Base-by-base conservation (phyloP, 2,797 vertebrate genomes). In the Pantherophis alleghaniensis region DNA sequence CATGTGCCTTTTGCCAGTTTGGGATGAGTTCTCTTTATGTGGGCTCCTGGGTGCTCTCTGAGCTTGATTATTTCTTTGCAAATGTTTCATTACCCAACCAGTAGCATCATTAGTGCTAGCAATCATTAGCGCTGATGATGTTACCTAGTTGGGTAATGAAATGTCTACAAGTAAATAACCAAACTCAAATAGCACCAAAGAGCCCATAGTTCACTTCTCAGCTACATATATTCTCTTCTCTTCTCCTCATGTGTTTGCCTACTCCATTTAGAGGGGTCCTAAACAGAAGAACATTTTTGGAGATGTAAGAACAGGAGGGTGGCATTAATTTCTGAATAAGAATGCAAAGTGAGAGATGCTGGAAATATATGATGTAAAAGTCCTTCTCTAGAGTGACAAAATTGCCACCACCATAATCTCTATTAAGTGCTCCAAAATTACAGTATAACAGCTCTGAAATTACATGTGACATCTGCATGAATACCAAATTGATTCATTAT, bases 391-490 rank as follows among this genome's bases (percentile, higher is more conserved):
- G 93, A 93, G 91, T 89, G 94, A 94, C 91, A 96, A 94, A 97
- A 95, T 95, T 96, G 92, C 90, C n/a, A 93, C 91, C 86, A 93
- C 90, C 86, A 92, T 94, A 95, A 97, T 96, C 94, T 97, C 93
- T 96, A 97, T 97, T 97, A 97, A 98, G 96, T 96, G 94, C 90
- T 94, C 60, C 94, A 94, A 97, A 97, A 97, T 97, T 96, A 95
- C 61, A 96, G 95, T 95, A 95, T 96, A 97, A 97, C 97, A 95
- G 95, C 95, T 96, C 96, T 93, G 92, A 97, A 97, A 97, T 97
- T 97, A 95, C 96, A 95, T 93, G 91, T 96, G 97, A 97, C 96
- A 97, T 96, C 96, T 96, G 93, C 95, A 95, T 96, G 97, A 97
- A 98, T 97, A 96, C 94, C 94, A 97, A 97, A 97, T 96, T 91